Conservation (phyloP, 1,140 invertebrate genomes). For the Steinernema khuongi region DNA sequence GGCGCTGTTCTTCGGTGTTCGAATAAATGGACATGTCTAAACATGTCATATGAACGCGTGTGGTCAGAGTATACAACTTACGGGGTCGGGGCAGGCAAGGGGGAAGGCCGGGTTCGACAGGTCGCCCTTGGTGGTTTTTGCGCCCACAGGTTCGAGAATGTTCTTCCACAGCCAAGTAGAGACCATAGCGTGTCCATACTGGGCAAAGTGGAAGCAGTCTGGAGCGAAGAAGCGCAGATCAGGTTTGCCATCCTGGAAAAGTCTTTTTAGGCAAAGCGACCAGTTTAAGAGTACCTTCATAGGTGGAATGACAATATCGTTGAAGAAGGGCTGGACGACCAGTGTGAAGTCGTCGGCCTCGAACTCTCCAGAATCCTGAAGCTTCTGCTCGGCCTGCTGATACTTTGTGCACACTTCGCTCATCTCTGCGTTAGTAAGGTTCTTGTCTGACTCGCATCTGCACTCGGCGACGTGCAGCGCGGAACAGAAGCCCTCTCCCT, state of each 20-base stretch:
- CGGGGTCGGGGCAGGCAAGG: slow-evolving; percentile 38
- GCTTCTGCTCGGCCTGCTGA: slow-evolving; percentile 28
- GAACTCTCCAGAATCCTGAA: slow-evolving; percentile 51
- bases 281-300: slow-evolving; percentile 38
- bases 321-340: slow-evolving; percentile 59
- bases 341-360: slow-evolving; percentile 61
- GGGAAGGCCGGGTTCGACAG: slow-evolving; percentile 24
- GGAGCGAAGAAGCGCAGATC: slow-evolving; percentile 66
- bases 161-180: slow-evolving; percentile 74
- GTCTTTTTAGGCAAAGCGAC: no score
- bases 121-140: slow-evolving; percentile 64
- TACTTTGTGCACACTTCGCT: slow-evolving; percentile 30
- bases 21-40: slow-evolving; percentile 40
- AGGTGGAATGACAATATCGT: slow-evolving; percentile 34
- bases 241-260: slow-evolving; percentile 53
- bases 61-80: slow-evolving; percentile 13
- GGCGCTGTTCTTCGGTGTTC: slow-evolving; percentile 33
- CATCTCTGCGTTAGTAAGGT: slow-evolving; percentile 37
- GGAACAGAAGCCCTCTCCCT: slow-evolving; percentile 37
- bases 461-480: slow-evolving; percentile 47
- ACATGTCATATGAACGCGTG: slow-evolving; percentile 10
- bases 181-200: slow-evolving; percentile 65
- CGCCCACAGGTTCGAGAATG: slow-evolving; percentile 69
- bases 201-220: slow-evolving; percentile 72
- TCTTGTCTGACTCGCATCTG: slow-evolving; percentile 39